Percentiles rank a stretch among this genome's conserved stretches.
phyloP scores from a whole-genome alignment of 1,140 invertebrate species.

The Ericerus pela region DNA sequence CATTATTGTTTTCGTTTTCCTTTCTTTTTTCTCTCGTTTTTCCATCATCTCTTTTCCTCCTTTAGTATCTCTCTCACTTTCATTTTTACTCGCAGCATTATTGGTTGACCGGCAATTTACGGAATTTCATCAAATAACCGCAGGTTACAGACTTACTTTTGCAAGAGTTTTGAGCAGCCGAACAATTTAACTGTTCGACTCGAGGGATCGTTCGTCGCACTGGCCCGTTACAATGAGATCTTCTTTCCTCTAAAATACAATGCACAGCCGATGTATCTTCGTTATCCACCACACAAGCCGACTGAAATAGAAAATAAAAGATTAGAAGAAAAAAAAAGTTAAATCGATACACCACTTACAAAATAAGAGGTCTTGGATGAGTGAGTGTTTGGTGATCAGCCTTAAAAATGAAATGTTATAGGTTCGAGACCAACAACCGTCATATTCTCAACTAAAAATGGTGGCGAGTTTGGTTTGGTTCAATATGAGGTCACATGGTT shows the following conservation, averaged over 20 bases:
- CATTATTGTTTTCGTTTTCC: no score
- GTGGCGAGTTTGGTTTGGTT: no score
- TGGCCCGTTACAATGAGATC: not conserved
- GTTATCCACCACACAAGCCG: constrained; percentile 5
- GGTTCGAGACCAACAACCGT: no score
- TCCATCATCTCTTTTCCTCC: not conserved
- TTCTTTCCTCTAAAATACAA: constrained; percentile 7
- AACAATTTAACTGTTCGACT: constrained; percentile 4
- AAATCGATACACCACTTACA: no score
- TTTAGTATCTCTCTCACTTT: not conserved
- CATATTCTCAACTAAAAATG: no score
- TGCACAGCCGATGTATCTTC: constrained; percentile 1
- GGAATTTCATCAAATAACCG: not conserved
- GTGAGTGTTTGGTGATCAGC: no score
- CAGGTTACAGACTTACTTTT: not conserved
- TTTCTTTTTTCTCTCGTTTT: not conserved
- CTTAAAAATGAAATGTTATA: no score
- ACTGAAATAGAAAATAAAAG: constrained; percentile 2
- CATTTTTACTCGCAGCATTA: not conserved
- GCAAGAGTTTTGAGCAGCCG: not conserved
- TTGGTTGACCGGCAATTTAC: not conserved
- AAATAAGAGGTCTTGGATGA: no score
- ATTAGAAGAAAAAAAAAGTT: no score
- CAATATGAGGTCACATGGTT: no score
- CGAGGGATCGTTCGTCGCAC: not conserved